Conservation (phyloP, 1,140 invertebrate genomes). For the Arion vulgaris region DNA sequence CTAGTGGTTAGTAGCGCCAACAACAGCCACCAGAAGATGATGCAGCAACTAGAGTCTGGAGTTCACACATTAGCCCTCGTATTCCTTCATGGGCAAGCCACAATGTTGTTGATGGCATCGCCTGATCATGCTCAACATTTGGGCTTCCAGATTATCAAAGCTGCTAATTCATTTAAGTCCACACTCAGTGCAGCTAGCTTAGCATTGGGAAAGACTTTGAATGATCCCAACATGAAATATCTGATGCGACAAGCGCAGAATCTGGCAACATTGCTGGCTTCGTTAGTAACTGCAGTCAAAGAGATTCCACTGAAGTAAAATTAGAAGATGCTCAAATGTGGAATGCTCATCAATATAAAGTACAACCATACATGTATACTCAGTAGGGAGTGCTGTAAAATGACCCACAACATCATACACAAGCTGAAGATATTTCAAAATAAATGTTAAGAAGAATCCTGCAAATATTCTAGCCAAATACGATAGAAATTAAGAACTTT, state of each 20-base stretch:
- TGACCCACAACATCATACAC: too few species aligned
- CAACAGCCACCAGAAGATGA: constrained; percentile 75
- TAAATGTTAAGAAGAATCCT: too few species aligned
- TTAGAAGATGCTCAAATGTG: too few species aligned
- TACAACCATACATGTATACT: too few species aligned
- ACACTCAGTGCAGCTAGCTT: constrained; percentile 73
- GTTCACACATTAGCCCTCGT: constrained; percentile 67
- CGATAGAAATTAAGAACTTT: too few species aligned
- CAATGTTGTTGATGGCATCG: constrained; percentile 77
- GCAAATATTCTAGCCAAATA: too few species aligned
- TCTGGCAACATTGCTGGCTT: constrained; percentile 85
- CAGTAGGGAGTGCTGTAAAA: too few species aligned
- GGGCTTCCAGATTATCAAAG: constrained; percentile 84
- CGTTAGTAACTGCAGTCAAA: constrained; percentile 84
- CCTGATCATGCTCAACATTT: constrained; percentile 85
- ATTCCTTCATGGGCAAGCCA: constrained; percentile 73
- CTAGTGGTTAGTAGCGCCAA: constrained; percentile 86
- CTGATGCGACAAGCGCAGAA: constrained; percentile 83
- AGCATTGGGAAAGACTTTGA: constrained; percentile 67
- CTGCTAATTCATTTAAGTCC: constrained; percentile 82
- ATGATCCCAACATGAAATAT: constrained; percentile 74
- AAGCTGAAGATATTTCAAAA: too few species aligned
- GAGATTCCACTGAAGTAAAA: constrained; percentile 9
- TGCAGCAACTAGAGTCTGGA: constrained; percentile 72
- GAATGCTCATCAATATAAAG: too few species aligned